phyloP scores from a whole-genome alignment of 1,140 invertebrate genomes.

The Drosophila lacteicornis region DNA sequence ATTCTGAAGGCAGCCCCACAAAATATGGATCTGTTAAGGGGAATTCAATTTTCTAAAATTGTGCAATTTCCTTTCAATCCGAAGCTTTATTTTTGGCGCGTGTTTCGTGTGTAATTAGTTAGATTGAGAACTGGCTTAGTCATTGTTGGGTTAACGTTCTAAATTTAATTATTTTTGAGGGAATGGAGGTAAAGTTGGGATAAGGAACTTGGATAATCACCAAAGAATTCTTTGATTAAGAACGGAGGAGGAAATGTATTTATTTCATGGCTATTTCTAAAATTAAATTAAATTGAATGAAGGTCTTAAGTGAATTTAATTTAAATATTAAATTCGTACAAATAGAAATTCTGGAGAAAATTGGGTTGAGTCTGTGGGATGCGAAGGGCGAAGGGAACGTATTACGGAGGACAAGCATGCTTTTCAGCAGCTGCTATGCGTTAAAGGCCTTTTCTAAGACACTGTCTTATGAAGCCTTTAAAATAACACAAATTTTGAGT shows the following conservation, averaged over 20 bases:
- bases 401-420: background rate
- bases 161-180: background rate
- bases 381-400: background rate
- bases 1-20: slow-evolving; percentile 21
- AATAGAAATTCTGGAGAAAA: background rate
- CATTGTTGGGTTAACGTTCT: slow-evolving; percentile 14
- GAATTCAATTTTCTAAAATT: slow-evolving; percentile 28
- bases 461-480: background rate
- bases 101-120: slow-evolving; percentile 52
- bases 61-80: slow-evolving; percentile 57
- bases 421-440: background rate
- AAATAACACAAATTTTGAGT: background rate
- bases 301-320: background rate
- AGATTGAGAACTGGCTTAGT: slow-evolving; percentile 11
- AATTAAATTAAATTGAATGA: background rate
- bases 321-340: background rate
- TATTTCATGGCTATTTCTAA: background rate
- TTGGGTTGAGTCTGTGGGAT: too few relatives aligned
- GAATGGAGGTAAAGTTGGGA: background rate
- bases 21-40: background rate
- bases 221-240: too few relatives aligned
- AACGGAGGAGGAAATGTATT: background rate
- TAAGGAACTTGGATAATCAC: background rate
- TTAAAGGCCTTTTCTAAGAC: too few relatives aligned
- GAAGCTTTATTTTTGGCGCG: slow-evolving; percentile 38